These are phyloP conservation scores for Neomorphus geoffroyi DNA, from an alignment of 2,797 vertebrate genomes.

Conservation along the genomic window DNA sequence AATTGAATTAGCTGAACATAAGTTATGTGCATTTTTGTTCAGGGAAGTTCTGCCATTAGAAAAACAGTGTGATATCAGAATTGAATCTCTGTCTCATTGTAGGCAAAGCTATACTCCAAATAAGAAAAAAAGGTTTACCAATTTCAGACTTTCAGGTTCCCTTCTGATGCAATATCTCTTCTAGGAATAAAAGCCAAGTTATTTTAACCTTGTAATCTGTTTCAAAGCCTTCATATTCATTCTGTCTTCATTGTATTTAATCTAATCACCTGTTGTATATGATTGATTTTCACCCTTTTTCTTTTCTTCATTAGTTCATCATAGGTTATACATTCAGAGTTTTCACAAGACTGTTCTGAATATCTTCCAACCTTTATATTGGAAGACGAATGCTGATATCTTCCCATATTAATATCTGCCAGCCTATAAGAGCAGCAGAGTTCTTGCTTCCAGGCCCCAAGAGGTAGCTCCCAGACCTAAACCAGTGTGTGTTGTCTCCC, in stretches of 20 bases:
- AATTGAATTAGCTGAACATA: neutral
- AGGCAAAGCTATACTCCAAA: neutral
- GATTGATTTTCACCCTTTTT: neutral
- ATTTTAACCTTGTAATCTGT: neutral
- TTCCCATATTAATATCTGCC: too few relatives aligned
- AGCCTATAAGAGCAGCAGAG: neutral
- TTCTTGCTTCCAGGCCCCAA: too few relatives aligned
- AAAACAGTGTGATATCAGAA: neutral
- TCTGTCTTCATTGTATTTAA: neutral
- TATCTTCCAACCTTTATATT: neutral
- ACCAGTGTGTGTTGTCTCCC: accelerated
- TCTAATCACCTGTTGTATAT: neutral
- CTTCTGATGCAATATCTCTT: neutral
- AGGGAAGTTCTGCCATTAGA: neutral
- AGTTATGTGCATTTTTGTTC: neutral
- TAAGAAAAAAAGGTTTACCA: neutral
- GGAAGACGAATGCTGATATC: too few relatives aligned
- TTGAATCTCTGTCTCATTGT: neutral
- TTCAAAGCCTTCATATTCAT: neutral
- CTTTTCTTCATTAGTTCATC: neutral
- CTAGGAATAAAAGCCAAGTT: neutral
- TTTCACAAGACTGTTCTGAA: neutral
- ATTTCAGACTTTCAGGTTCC: neutral
- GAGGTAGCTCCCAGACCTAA: neutral
- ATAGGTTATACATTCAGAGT: neutral